A percentile compares a stretch with the other conserved stretches of the same genome.
Conservation (phyloP, 2,888 invertebrate species). For the Hemithea aestivaria region DNA sequence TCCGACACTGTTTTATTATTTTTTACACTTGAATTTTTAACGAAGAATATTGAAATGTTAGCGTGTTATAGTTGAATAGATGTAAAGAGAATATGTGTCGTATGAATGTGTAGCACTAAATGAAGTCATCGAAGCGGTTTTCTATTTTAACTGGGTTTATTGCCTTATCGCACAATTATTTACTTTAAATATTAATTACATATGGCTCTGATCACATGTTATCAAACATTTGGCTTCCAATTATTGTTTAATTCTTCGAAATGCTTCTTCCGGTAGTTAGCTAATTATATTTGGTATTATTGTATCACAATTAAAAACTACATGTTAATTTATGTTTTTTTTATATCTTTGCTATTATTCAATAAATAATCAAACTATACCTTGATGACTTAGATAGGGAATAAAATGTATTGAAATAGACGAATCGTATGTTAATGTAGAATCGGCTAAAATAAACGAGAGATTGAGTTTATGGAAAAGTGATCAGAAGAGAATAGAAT, state of each 20-base stretch:
- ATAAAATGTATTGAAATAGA: conserved; percentile 42
- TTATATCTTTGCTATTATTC: conserved; percentile 14
- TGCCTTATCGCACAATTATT: conserved; percentile 16
- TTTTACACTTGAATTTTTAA: conserved; percentile 39
- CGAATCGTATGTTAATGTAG: conserved; percentile 36
- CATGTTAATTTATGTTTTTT: conserved; percentile 13
- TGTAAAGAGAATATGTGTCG: conserved; percentile 29
- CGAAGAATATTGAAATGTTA: conserved; percentile 34
- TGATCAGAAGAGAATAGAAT: too few relatives aligned
- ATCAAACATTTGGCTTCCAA: too few relatives aligned
- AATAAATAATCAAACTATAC: conserved; percentile 16
- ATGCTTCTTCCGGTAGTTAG: neutral
- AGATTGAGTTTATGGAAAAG: too few relatives aligned
- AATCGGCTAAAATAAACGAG: conserved; percentile 14
- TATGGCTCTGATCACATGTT: too few relatives aligned
- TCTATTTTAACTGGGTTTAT: conserved; percentile 16
- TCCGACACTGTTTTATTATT: conserved; percentile 41
- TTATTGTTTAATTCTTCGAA: too few relatives aligned
- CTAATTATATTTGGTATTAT: conserved; percentile 3
- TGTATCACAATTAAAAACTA: conserved; percentile 3
- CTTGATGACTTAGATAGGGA: conserved; percentile 36
- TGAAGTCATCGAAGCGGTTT: conserved; percentile 26
- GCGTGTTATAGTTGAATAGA: conserved; percentile 35
- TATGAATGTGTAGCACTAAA: conserved; percentile 31
- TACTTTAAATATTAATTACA: too few relatives aligned